A percentile compares a stretch with the other conserved stretches of the same genome.
Evolutionary conservation across 2,797 vertebrate genomes (phyloP).

Genomic region (Protosalanx chinensis): DNA sequence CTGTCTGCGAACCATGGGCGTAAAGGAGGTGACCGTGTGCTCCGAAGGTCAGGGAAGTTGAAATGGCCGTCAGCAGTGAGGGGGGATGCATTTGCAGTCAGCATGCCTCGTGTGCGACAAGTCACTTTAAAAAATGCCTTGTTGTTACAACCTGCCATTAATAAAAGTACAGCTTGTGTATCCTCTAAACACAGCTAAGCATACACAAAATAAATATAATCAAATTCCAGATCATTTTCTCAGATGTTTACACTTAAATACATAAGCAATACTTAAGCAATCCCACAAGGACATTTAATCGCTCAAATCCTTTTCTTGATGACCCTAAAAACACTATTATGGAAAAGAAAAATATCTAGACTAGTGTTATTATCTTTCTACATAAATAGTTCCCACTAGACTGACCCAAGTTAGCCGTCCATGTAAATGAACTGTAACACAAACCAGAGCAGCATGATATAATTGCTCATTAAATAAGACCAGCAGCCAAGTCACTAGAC

Average conservation of each 20-base stretch:
- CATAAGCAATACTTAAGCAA: neutral
- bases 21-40: neutral
- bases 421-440: conserved; percentile 32
- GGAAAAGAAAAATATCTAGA: conserved; percentile 18
- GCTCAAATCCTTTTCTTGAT: conserved; percentile 24
- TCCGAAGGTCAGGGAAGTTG: neutral
- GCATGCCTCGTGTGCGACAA: neutral
- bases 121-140: neutral
- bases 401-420: conserved; percentile 29
- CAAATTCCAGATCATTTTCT: too few species aligned
- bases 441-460: conserved; percentile 19
- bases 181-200: neutral
- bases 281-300: conserved; percentile 13
- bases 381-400: conserved; percentile 29
- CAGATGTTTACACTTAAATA: too few species aligned
- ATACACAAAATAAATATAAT: too few species aligned
- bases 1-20: conserved; percentile 2
- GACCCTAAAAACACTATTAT: conserved; percentile 25
- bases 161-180: too few species aligned
- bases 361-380: conserved; percentile 13
- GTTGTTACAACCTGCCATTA: neutral
- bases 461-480: conserved; percentile 47
- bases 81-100: neutral
- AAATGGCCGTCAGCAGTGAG: neutral
- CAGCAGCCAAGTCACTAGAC: conserved; percentile 30